Conservation (phyloP, 1,140 invertebrate genomes). For the Pseudomyrmex gracilis region DNA sequence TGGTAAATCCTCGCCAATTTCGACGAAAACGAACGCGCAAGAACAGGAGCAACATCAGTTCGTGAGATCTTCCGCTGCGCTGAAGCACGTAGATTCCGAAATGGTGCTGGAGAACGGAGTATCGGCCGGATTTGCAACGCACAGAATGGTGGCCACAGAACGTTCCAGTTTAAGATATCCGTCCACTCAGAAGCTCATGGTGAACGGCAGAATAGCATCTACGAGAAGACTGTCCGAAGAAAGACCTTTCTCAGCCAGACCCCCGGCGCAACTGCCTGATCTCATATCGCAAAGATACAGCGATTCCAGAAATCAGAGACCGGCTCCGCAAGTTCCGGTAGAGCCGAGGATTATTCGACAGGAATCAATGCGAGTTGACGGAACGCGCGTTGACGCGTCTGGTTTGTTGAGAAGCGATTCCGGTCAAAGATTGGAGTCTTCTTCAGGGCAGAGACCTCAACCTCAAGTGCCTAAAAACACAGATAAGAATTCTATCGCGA, state of each 20-base stretch:
- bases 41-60: slow-evolving; percentile 74
- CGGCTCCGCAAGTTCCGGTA: slow-evolving; percentile 79
- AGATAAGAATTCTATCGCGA: slow-evolving; percentile 54
- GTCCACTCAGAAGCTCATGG: slow-evolving; percentile 83
- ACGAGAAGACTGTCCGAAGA: slow-evolving; percentile 79
- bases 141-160: slow-evolving; percentile 78
- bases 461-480: slow-evolving; percentile 79
- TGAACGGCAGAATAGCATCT: slow-evolving; percentile 84
- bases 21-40: slow-evolving; percentile 67
- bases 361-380: slow-evolving; percentile 80
- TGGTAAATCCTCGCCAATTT: slow-evolving; percentile 72
- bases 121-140: slow-evolving; percentile 77
- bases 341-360: slow-evolving; percentile 79
- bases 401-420: slow-evolving; percentile 72
- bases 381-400: slow-evolving; percentile 71
- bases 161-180: slow-evolving; percentile 84
- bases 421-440: slow-evolving; percentile 72
- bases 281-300: slow-evolving; percentile 79
- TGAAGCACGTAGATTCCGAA: slow-evolving; percentile 74
- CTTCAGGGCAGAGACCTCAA: slow-evolving; percentile 80
- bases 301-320: slow-evolving; percentile 79
- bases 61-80: slow-evolving; percentile 42
- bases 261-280: slow-evolving; percentile 79
- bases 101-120: slow-evolving; percentile 76
- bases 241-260: slow-evolving; percentile 66